A percentile compares a stretch with the other conserved stretches of the same genome.
Conservation (phyloP, 2,113 vertebrate genomes). For the Baryphthengus martii region DNA sequence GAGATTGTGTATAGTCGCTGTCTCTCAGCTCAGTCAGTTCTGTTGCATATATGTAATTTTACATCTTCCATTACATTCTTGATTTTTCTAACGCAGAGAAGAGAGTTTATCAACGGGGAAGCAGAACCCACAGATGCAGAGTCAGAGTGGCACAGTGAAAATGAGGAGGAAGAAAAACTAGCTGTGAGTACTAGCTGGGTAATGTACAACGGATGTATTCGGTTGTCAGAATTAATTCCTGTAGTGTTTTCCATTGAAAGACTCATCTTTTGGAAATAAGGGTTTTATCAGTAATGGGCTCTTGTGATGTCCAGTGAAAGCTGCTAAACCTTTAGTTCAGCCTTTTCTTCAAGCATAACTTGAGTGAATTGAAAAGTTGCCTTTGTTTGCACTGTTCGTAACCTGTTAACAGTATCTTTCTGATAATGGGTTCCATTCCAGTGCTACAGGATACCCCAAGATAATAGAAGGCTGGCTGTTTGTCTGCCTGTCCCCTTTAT, state of each 20-base stretch:
- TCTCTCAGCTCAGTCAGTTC: neutral
- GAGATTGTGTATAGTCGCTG: neutral
- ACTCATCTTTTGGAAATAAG: neutral
- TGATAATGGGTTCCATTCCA: conserved; percentile 52
- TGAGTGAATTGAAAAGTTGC: neutral
- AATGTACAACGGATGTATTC: fast-evolving
- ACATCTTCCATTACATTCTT: neutral
- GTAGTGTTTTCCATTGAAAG: neutral
- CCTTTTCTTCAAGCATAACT: neutral
- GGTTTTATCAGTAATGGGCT: neutral
- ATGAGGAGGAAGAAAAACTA: conserved; percentile 90
- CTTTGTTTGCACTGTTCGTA: conserved; percentile 29
- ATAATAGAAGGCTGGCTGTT: neutral
- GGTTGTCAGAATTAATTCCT: neutral
- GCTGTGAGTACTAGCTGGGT: conserved; percentile 79
- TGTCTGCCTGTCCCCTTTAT: neutral
- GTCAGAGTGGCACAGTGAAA: conserved; percentile 92
- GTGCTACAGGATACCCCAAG: conserved; percentile 32
- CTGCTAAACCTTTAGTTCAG: neutral
- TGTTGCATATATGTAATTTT: neutral
- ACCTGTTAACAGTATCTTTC: conserved; percentile 33
- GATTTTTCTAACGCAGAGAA: conserved; percentile 76
- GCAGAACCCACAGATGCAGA: conserved; percentile 93
- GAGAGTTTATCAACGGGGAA: conserved; percentile 85
- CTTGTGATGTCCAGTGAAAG: neutral